These are phyloP conservation scores for Sphaerodactylus townsendi DNA, from an alignment of 2,113 vertebrate species.

Conservation along the genomic window DNA sequence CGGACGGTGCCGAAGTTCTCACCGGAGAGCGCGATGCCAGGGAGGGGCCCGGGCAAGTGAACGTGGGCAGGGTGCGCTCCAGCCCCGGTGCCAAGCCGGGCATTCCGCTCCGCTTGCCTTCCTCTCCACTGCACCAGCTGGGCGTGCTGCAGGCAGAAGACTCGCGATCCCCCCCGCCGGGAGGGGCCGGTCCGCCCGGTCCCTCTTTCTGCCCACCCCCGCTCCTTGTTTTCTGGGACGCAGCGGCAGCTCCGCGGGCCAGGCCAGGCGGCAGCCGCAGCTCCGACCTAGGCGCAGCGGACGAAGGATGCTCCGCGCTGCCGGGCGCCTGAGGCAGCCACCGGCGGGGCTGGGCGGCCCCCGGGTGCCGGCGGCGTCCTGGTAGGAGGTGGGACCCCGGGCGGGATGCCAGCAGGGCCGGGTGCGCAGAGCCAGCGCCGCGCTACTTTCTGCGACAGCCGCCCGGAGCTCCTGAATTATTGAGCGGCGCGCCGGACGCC, in stretches of 20 bases:
- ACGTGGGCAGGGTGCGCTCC: neutral
- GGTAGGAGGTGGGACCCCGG: no score
- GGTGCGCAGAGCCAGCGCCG: fast-evolving
- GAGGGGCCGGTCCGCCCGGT: no score
- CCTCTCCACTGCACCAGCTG: neutral
- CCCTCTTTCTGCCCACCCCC: neutral
- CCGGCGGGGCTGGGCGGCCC: neutral
- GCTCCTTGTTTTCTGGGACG: neutral
- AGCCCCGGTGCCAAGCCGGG: neutral
- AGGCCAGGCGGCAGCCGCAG: neutral
- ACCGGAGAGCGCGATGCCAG: neutral
- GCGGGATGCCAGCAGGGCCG: no score
- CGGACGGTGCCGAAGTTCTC: neutral
- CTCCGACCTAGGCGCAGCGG: no score
- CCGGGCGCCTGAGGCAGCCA: no score
- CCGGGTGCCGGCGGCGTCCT: neutral
- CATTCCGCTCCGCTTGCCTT: neutral
- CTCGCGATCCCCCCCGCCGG: neutral
- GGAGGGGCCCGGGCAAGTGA: neutral
- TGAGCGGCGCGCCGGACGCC: neutral
- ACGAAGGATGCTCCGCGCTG: no score
- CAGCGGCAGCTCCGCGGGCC: neutral
- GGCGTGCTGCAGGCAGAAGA: neutral
- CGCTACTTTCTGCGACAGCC: neutral
- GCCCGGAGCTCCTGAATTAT: constrained; percentile 62